Percentiles rank a stretch among this genome's conserved stretches.
phyloP scores from a whole-genome alignment of 2,888 invertebrate species.

The Drosophila seclusa region DNA sequence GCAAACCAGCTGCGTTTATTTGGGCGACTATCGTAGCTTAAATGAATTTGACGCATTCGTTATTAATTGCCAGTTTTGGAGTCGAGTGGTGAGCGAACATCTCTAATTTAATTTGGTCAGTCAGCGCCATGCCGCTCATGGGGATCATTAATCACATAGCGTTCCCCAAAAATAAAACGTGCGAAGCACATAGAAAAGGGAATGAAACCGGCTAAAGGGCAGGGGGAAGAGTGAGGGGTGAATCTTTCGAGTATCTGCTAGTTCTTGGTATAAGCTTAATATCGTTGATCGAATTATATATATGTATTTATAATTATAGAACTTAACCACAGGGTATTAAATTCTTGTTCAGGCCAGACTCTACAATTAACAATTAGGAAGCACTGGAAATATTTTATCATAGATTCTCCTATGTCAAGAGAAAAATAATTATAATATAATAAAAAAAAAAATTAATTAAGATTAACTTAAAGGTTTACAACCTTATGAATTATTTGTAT shows the following conservation, averaged over 20 bases:
- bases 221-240: not conserved
- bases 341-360: not conserved
- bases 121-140: conserved; percentile 49
- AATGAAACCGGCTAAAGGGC: not conserved
- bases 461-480: not conserved
- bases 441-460: not conserved
- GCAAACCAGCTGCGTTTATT: conserved; percentile 56
- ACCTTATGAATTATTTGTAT: not conserved
- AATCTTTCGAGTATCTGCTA: not conserved
- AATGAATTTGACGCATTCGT: conserved; percentile 63
- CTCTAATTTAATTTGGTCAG: conserved; percentile 70
- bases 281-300: too few species aligned
- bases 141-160: conserved; percentile 66
- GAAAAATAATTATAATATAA: not conserved
- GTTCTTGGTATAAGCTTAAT: not conserved
- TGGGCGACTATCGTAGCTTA: conserved; percentile 43
- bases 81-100: conserved; percentile 53
- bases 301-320: too few species aligned
- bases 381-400: not conserved
- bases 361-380: not conserved
- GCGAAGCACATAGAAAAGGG: conserved; percentile 16
- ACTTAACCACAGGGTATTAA: not conserved
- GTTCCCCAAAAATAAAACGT: conserved; percentile 40
- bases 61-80: conserved; percentile 65
- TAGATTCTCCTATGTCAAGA: not conserved